Evolutionary conservation across 2,888 invertebrate genomes (phyloP), one percentile per base, ranked within the genome.

Genomic region (Acrobasis consociella): DNA sequence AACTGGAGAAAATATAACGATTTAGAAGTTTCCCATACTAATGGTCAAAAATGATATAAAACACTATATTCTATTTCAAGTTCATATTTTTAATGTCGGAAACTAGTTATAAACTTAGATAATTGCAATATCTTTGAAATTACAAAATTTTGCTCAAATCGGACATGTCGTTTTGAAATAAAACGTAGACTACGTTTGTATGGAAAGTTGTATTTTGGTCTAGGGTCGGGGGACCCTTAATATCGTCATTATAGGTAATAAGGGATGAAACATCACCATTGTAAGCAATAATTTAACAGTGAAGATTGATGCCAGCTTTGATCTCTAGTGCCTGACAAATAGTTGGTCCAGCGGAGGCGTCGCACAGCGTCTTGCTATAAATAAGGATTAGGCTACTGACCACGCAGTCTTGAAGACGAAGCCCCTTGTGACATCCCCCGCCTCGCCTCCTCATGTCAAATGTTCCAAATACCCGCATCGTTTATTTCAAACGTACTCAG

Each of bases 301-400:
- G 72, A 79, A 89, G 91, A 91, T 91, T 90, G 91, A 91, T 91
- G 81, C 85, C 75, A 81, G 77, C 76, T 72, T 49, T 72, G 76
- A 75, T 68, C 76, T 80, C 79, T 74, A 74, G 78, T 76, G 81
- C 76, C 80, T 91, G 91, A 91, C 86, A 87, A 91, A 91, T 91
- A 84, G 89, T 83, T 80, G 86, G 90, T 83, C 81, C 81, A 81
- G 76, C 76, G 79, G 85, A 89, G 89, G 90, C 91, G 85, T 88
- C 85, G 85, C 80, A 78, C 72, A 81, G 82, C 90, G 83, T 91
- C 90, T 91, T 90, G 87, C 93, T 86, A 93, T 93, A 93, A 93
- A 93, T 93, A 91, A 93, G 92, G 93, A 93, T 93, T 92, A 92
- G 70, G 78, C 64, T 73, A 66, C 80, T 85, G 87, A 89, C 90